These are phyloP conservation scores for Salticus scenicus DNA, from an alignment of 2,888 invertebrate genomes.

Conservation along the genomic window DNA sequence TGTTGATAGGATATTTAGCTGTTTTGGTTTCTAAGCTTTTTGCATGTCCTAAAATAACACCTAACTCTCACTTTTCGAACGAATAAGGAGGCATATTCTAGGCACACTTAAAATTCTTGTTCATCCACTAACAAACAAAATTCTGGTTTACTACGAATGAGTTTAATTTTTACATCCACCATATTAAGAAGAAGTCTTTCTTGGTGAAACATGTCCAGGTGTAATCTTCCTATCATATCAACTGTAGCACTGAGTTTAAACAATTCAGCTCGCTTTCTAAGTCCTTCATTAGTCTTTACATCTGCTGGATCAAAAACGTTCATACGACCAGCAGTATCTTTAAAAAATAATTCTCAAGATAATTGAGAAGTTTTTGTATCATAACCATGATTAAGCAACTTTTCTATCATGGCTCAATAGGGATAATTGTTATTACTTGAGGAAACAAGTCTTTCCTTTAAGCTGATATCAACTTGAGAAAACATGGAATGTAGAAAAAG, in stretches of 20 bases:
- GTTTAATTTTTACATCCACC: too few relatives aligned
- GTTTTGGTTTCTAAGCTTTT: slow-evolving; percentile 3
- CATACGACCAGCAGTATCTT: slow-evolving; percentile 33
- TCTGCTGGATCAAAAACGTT: slow-evolving; percentile 23
- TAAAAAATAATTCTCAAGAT: slow-evolving; percentile 26
- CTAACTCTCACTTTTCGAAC: too few relatives aligned
- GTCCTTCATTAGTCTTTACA: slow-evolving; percentile 19
- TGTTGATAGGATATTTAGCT: slow-evolving; percentile 15
- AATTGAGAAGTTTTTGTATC: slow-evolving; percentile 43
- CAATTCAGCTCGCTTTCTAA: slow-evolving; percentile 23
- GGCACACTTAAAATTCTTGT: slow-evolving; percentile 55
- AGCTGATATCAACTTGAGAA: too few relatives aligned
- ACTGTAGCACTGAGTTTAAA: too few relatives aligned
- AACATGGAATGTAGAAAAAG: too few relatives aligned
- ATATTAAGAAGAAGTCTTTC: too few relatives aligned
- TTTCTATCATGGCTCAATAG: slow-evolving; percentile 34
- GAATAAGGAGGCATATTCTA: slow-evolving; percentile 68
- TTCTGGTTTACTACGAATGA: too few relatives aligned
- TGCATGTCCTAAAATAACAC: slow-evolving; percentile 5
- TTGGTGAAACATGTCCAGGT: slow-evolving; percentile 54
- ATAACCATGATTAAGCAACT: slow-evolving; percentile 22
- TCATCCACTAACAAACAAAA: slow-evolving; percentile 33
- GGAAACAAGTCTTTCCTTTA: too few relatives aligned
- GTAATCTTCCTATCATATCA: slow-evolving; percentile 46
- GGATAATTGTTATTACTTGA: slow-evolving; percentile 26